Conservation (phyloP, 2,888 invertebrate species). For the Ormyrus labotus region DNA sequence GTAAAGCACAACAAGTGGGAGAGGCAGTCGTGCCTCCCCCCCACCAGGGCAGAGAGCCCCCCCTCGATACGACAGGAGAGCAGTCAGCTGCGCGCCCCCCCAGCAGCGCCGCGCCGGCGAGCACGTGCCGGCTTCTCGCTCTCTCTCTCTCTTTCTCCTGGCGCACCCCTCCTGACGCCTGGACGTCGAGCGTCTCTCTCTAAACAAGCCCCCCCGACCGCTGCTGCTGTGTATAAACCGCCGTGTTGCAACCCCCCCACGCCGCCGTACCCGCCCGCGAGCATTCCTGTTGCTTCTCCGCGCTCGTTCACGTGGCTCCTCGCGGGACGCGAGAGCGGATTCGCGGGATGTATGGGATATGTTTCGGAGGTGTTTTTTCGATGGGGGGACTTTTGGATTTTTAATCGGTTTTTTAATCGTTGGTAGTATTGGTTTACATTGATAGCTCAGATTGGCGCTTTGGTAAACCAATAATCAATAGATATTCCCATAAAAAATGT, state of each 20-base stretch:
- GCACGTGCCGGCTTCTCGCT: conserved; percentile 16
- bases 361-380: too few relatives aligned
- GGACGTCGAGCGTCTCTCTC: conserved; percentile 64
- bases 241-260: conserved; percentile 9
- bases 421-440: too few relatives aligned
- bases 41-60: conserved; percentile 70
- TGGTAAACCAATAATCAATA: too few relatives aligned
- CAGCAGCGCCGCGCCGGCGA: conserved; percentile 33
- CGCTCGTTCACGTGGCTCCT: conserved; percentile 1
- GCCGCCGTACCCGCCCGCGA: conserved; percentile 6
- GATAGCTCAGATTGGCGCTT: too few relatives aligned
- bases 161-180: conserved; percentile 64
- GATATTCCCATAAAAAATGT: too few relatives aligned
- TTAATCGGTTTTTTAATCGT: background rate
- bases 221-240: conserved; percentile 22
- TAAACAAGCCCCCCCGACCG: conserved; percentile 64
- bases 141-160: background rate
- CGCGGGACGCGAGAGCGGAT: background rate
- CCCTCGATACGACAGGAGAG: conserved; percentile 53
- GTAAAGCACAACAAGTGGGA: conserved; percentile 75
- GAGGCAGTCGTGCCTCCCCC: conserved; percentile 71
- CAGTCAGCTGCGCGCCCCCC: conserved; percentile 39
- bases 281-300: conserved; percentile 54
- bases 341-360: too few relatives aligned
- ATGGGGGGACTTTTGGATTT: background rate